Evolutionary conservation across 2,113 vertebrate species (phyloP).

Genomic region (Enhydra lutris): DNA sequence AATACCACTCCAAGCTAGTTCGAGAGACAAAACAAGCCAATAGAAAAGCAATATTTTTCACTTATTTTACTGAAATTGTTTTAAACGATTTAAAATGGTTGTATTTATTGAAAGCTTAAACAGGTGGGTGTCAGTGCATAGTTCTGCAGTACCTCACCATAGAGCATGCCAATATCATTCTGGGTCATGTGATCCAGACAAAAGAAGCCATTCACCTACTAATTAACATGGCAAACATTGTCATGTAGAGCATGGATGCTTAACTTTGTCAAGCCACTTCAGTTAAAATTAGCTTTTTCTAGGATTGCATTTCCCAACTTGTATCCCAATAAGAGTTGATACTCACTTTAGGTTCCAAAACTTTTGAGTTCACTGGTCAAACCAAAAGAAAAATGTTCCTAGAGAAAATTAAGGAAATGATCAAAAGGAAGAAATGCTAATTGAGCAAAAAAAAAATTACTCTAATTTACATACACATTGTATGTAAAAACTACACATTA

Average conservation of each 20-base stretch:
- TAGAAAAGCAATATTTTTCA: slow-evolving; percentile 82
- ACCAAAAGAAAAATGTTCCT: slow-evolving; percentile 53
- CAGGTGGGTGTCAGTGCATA: not conserved
- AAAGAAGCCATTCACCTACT: not conserved
- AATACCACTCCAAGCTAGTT: not conserved
- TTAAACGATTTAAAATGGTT: not conserved
- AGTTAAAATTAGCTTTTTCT: not conserved
- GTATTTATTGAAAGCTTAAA: slow-evolving; percentile 69
- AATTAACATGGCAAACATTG: not conserved
- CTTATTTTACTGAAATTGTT: slow-evolving; percentile 74
- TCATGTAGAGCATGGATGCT: not conserved
- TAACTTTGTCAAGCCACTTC: not conserved
- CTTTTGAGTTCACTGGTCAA: slow-evolving; percentile 55
- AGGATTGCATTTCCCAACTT: slow-evolving; percentile 46
- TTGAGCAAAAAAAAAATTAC: no score
- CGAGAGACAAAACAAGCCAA: slow-evolving; percentile 65
- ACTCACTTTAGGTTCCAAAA: slow-evolving; percentile 8
- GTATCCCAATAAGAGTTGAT: slow-evolving; percentile 47
- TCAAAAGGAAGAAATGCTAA: not conserved
- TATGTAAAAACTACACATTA: not conserved
- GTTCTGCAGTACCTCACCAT: not conserved
- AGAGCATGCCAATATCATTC: not conserved
- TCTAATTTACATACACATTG: not conserved
- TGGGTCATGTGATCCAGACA: not conserved
- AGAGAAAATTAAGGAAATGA: not conserved